These are phyloP conservation scores for Thumatha senex DNA, from an alignment of 2,888 invertebrate genomes.

Conservation along the genomic window DNA sequence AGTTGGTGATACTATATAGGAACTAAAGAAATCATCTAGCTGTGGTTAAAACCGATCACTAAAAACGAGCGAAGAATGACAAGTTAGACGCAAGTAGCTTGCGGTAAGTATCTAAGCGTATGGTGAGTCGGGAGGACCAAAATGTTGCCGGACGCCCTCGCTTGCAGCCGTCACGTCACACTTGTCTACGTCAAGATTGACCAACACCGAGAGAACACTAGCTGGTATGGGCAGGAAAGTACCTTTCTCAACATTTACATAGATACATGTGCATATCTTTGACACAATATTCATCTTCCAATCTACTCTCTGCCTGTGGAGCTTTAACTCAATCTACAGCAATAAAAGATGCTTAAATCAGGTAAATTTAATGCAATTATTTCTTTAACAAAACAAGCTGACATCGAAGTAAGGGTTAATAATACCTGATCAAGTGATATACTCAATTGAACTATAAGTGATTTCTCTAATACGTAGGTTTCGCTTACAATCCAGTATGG, in stretches of 20 bases:
- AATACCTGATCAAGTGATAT: slow-evolving; percentile 35
- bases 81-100: slow-evolving; percentile 64
- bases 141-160: slow-evolving; percentile 48
- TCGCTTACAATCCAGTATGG: slow-evolving; percentile 4
- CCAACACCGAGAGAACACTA: background rate
- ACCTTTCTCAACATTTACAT: background rate
- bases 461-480: slow-evolving; percentile 26
- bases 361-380: slow-evolving; percentile 15
- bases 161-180: slow-evolving; percentile 21
- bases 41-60: slow-evolving; percentile 81
- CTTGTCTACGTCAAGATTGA: slow-evolving; percentile 15
- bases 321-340: background rate
- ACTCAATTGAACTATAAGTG: slow-evolving; percentile 24
- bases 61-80: slow-evolving; percentile 64
- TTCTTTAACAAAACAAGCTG: slow-evolving; percentile 19
- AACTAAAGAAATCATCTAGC: slow-evolving; percentile 81
- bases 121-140: slow-evolving; percentile 60
- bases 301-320: background rate
- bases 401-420: no score
- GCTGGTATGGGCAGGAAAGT: background rate
- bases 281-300: background rate
- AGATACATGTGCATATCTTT: no score
- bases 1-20: slow-evolving; percentile 80
- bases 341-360: background rate
- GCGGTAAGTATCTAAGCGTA: slow-evolving; percentile 50